Evolutionary conservation across 2,113 vertebrate species (phyloP).

Genomic region (Fulica atra): DNA sequence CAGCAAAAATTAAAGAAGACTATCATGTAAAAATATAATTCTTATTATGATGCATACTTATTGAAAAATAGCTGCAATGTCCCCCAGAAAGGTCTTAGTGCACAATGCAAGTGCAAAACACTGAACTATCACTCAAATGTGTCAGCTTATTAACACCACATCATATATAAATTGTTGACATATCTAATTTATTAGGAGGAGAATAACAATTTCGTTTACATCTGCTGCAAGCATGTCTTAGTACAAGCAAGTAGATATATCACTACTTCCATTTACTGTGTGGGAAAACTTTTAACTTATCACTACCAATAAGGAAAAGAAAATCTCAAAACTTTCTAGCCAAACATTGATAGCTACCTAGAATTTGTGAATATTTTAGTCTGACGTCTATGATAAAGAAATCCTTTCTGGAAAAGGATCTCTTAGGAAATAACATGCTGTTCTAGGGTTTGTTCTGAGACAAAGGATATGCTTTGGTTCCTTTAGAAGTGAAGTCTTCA

Average conservation of each 20-base stretch:
- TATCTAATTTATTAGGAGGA: neutral
- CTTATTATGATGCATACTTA: neutral
- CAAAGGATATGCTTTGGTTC: conserved; percentile 99
- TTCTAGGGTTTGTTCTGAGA: neutral
- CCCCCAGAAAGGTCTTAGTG: neutral
- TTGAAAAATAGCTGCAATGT: neutral
- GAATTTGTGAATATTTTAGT: conserved; percentile 14
- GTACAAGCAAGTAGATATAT: neutral
- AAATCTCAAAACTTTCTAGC: neutral
- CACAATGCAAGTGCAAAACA: neutral
- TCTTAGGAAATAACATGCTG: neutral
- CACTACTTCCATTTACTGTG: neutral
- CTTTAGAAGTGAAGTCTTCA: conserved; percentile 92
- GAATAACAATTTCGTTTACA: neutral
- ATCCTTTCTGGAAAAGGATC: neutral
- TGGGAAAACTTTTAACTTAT: neutral
- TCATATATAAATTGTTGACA: neutral
- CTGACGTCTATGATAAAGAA: neutral
- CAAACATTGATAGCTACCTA: neutral
- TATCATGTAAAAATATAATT: neutral
- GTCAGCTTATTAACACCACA: neutral
- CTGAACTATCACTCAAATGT: neutral
- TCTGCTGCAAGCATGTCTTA: neutral
- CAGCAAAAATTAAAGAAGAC: neutral
- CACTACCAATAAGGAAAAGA: neutral